phyloP scores from a whole-genome alignment of 2,113 vertebrate genomes.

The Alectura lathami region DNA sequence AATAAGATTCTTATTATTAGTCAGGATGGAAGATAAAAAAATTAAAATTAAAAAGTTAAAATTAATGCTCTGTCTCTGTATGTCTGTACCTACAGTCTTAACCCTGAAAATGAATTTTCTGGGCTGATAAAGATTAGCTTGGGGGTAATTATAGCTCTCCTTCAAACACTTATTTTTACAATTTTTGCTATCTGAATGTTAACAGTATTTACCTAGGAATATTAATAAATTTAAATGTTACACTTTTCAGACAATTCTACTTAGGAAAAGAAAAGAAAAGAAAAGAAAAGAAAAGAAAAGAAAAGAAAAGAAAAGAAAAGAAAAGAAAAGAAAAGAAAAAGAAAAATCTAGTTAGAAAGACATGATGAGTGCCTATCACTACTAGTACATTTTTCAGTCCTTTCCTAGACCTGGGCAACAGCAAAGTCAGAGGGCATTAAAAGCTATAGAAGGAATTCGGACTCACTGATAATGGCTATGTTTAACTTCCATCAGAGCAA shows the following conservation, averaged over 20 bases:
- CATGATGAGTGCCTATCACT: neutral
- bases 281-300: too few species aligned
- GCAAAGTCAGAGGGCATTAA: neutral
- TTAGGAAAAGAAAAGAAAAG: too few species aligned
- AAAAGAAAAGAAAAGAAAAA: too few species aligned
- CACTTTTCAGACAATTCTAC: neutral
- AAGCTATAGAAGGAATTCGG: neutral
- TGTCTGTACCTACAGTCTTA: neutral
- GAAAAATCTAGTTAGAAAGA: neutral
- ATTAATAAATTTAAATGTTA: neutral
- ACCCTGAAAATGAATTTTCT: neutral
- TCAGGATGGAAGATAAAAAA: too few species aligned
- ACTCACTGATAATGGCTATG: rapidly evolving
- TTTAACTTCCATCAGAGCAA: neutral
- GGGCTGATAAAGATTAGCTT: neutral
- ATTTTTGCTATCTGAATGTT: neutral
- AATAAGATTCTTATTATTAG: too few species aligned
- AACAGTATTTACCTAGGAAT: neutral
- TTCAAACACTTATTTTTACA: neutral
- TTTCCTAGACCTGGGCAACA: neutral
- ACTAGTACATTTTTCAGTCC: neutral
- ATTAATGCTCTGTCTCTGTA: neutral
- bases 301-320: too few species aligned
- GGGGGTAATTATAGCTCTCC: neutral
- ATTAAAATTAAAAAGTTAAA: too few species aligned